Base-by-base conservation (phyloP, 2,113 vertebrate genomes). In the Leuciscus idus region DNA sequence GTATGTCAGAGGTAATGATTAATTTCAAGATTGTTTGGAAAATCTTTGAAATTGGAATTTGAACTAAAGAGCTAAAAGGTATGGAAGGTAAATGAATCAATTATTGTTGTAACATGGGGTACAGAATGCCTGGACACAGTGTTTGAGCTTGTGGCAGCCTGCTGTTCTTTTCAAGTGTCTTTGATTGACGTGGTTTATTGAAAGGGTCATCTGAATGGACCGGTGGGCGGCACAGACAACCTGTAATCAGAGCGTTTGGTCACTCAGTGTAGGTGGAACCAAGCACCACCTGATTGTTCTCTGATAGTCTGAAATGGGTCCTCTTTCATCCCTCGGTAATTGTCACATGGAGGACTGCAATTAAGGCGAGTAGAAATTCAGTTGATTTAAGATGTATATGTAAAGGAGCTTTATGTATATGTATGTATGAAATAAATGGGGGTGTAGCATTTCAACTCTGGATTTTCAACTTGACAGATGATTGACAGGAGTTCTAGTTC, bases 181-280 rank as follows among this genome's bases (percentile, higher is more conserved):
- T 76, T 76, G 83, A 61, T 73, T 46, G 4, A 70, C 50, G 33
- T 50, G 46, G 23, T 84, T 36, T 73, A 81, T 66, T 84, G 57
- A 72, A 87, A 81, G 55, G 46, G 83, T 4, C 83, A 36, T 36
- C 19, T 81, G 15, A 88, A 85, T n/a, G 43, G 50, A 23, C 59
- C 64, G 4, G 28, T 84, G 39, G 46, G 72, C 11, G 52, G 28
- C n/a, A 19, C 2, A 30, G 59, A 48, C 64, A 43, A 39, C 68
- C 68, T 85, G 73, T 85, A 81, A 88, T 88, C 87, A 85, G 36
- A 26, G n/a, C 12, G 48, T 77, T 85, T 80, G 72, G 77, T 76
- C 39, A 48, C 48, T 68, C 6, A 48, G 57, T 57, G 64, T 72
- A 50, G 28, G 33, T 73, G 80, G 36, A 76, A 74, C 46, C 57